phyloP scores from a whole-genome alignment of 2,888 invertebrate species.

The Graphium colonna region DNA sequence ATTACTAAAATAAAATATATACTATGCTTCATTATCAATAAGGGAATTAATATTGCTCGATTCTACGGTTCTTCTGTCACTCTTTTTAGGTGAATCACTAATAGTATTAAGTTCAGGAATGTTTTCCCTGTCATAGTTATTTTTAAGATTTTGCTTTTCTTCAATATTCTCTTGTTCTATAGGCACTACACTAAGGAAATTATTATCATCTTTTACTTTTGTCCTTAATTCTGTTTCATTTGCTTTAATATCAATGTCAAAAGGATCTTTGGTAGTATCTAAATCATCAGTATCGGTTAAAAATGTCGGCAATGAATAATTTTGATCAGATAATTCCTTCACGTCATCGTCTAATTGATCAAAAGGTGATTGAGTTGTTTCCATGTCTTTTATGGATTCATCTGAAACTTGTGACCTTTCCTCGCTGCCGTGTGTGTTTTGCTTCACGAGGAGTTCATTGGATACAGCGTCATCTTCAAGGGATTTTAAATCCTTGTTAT shows the following conservation, averaged over 20 bases:
- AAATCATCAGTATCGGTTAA: slow-evolving; percentile 68
- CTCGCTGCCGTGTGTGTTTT: slow-evolving; percentile 31
- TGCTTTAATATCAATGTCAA: slow-evolving; percentile 5
- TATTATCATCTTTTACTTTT: slow-evolving; percentile 37
- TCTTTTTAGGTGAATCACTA: slow-evolving; percentile 70
- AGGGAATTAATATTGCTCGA: slow-evolving; percentile 56
- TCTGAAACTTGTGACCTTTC: slow-evolving; percentile 28
- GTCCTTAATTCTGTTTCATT: slow-evolving; percentile 11
- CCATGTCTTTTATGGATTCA: slow-evolving; percentile 25
- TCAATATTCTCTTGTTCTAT: slow-evolving; percentile 44
- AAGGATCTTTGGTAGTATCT: slow-evolving; percentile 34
- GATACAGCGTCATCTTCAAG: slow-evolving; percentile 36
- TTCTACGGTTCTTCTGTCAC: slow-evolving; percentile 69
- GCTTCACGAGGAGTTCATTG: slow-evolving; percentile 39
- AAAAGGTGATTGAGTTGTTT: slow-evolving; percentile 27
- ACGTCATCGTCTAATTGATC: slow-evolving; percentile 25
- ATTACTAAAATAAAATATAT: slow-evolving; percentile 32
- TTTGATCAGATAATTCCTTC: slow-evolving; percentile 25
- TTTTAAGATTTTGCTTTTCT: slow-evolving; percentile 45
- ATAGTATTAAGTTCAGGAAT: slow-evolving; percentile 63
- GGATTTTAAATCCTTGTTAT: slow-evolving; percentile 25
- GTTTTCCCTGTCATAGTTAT: slow-evolving; percentile 51
- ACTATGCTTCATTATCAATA: slow-evolving; percentile 61
- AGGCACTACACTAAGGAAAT: slow-evolving; percentile 63
- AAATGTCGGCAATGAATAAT: slow-evolving; percentile 46